Percentiles rank a stretch among this genome's conserved stretches.
Conservation (phyloP, 2,797 vertebrate genomes). For the Syngnathus acus region DNA sequence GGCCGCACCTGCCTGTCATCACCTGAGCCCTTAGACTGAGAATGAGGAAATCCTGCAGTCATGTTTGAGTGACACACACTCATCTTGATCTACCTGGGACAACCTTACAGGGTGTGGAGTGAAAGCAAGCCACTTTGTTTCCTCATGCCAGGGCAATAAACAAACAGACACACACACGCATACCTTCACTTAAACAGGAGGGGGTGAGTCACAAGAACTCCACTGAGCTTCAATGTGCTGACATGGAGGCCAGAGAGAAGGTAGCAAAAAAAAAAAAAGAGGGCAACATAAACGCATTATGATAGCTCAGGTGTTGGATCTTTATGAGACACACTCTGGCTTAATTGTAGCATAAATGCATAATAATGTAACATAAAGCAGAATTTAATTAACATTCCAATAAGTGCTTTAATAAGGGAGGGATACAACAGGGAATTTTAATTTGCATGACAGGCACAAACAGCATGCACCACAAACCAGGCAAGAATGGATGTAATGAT, state of each 20-base stretch:
- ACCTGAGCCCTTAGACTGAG: background rate
- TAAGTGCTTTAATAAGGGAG: conserved; percentile 56
- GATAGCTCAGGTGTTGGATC: conserved; percentile 25
- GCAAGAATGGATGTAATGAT: conserved; percentile 38
- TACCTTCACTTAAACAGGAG: conserved; percentile 3
- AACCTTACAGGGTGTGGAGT: conserved; percentile 48
- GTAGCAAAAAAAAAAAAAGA: conserved; percentile 24
- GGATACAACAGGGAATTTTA: conserved; percentile 50
- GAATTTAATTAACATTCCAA: conserved; percentile 60
- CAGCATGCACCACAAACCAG: conserved; percentile 16
- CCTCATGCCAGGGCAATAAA: conserved; percentile 44
- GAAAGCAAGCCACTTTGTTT: conserved; percentile 63
- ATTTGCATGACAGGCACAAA: conserved; percentile 47
- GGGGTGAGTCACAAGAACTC: conserved; percentile 54
- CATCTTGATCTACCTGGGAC: conserved; percentile 52
- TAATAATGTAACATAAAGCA: conserved; percentile 52
- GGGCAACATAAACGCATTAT: conserved; percentile 16
- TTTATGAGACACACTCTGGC: conserved; percentile 31
- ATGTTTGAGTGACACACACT: conserved; percentile 51
- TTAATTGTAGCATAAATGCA: conserved; percentile 54
- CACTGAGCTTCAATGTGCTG: conserved; percentile 52
- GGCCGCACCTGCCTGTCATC: background rate
- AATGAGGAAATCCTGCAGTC: conserved; percentile 11
- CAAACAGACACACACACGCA: conserved; percentile 23
- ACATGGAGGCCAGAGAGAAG: conserved; percentile 49